phyloP scores from a whole-genome alignment of 2,797 vertebrate species.

The Trichosurus vulpecula region DNA sequence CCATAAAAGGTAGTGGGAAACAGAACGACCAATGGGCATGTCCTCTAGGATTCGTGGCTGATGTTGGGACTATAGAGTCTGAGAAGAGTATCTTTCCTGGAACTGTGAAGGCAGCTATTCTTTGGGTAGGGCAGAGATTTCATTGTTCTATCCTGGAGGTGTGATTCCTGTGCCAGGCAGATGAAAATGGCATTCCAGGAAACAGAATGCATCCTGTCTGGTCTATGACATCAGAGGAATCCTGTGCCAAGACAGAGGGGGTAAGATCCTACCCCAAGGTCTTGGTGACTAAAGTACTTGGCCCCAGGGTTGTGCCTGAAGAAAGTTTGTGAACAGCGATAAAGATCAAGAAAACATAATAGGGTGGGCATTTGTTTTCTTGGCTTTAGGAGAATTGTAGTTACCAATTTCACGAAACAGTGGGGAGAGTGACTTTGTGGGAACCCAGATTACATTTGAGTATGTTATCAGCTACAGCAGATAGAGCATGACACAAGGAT shows the following conservation, averaged over 20 bases:
- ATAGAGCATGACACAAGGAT: background rate
- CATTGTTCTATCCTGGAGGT: background rate
- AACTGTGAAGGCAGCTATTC: background rate
- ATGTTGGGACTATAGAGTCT: background rate
- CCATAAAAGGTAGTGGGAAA: background rate
- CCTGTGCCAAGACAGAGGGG: background rate
- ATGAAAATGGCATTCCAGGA: background rate
- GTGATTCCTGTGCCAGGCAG: background rate
- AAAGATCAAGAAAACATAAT: background rate
- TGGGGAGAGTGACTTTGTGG: background rate
- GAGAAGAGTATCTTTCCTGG: background rate
- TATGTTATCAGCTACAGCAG: background rate
- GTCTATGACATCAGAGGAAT: background rate
- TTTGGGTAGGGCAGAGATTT: background rate
- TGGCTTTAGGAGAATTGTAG: background rate
- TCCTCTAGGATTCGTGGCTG: background rate
- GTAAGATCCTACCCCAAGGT: background rate
- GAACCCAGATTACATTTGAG: background rate
- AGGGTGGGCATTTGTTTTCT: background rate
- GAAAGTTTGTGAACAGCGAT: background rate
- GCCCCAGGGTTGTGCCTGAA: background rate
- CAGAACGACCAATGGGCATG: background rate
- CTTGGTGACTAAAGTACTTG: background rate
- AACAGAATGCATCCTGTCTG: background rate
- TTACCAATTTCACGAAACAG: background rate